A percentile compares a stretch with the other conserved stretches of the same genome.
Evolutionary conservation across 2,888 invertebrate species (phyloP).

Genomic region (Geophilus truncorum): DNA sequence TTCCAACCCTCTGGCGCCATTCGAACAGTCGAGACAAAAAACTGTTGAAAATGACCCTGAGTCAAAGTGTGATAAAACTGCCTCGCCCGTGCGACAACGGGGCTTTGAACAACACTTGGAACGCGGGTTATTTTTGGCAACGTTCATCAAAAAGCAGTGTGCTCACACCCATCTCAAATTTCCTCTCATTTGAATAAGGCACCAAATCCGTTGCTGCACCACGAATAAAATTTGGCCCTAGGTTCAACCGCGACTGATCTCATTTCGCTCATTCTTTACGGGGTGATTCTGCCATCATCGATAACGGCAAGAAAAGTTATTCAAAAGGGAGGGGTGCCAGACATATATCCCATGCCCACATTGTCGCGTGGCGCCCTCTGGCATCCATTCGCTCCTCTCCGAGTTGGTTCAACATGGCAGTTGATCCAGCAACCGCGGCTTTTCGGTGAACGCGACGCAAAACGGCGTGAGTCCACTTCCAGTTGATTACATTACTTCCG

Average conservation of each 20-base stretch:
- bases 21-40: background rate
- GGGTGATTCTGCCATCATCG: background rate
- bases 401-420: background rate
- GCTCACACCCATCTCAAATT: background rate
- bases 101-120: background rate
- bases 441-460: background rate
- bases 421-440: background rate
- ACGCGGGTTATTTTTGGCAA: background rate
- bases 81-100: background rate
- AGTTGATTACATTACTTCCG: background rate
- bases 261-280: background rate
- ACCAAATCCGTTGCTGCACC: background rate
- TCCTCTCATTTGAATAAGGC: background rate
- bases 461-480: background rate
- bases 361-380: background rate
- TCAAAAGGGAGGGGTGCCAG: background rate
- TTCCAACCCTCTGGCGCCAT: background rate
- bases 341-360: background rate
- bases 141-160: background rate
- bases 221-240: background rate
- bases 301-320: background rate
- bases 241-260: background rate
- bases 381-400: background rate
- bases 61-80: background rate
- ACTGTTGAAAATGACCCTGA: background rate